Evolutionary conservation across 2,797 vertebrate species (phyloP).

Genomic region (Garrulus glandarius): DNA sequence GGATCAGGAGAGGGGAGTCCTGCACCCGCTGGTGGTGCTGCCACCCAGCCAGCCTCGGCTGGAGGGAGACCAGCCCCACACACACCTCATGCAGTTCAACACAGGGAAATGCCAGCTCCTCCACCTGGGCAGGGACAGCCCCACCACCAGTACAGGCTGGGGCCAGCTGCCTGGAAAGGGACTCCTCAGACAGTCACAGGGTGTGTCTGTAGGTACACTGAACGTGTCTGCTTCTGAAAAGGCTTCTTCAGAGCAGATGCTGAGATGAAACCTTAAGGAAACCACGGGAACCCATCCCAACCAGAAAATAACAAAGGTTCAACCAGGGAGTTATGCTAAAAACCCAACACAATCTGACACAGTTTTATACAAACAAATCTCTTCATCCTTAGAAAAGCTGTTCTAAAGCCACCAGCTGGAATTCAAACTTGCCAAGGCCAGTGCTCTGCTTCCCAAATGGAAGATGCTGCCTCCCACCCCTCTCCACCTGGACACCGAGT

Average conservation of each 20-base stretch:
- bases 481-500: background rate
- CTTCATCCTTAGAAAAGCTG: background rate
- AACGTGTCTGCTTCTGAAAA: background rate
- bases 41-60: background rate
- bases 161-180: background rate
- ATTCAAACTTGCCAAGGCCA: background rate
- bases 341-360: background rate
- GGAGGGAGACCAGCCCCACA: background rate
- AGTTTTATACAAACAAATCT: background rate
- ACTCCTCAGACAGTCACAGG: background rate
- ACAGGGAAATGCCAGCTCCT: background rate
- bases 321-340: background rate
- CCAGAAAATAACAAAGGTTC: background rate
- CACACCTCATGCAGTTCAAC: fast-evolving
- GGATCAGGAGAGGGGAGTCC: background rate
- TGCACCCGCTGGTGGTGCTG: background rate
- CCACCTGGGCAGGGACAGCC: background rate
- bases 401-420: background rate
- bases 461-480: background rate
- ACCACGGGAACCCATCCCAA: background rate
- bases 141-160: background rate
- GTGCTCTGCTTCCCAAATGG: background rate
- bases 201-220: background rate
- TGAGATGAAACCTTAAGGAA: background rate
- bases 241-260: background rate